phyloP scores from a whole-genome alignment of 1,140 invertebrate species.

The Polypedilum pembai region DNA sequence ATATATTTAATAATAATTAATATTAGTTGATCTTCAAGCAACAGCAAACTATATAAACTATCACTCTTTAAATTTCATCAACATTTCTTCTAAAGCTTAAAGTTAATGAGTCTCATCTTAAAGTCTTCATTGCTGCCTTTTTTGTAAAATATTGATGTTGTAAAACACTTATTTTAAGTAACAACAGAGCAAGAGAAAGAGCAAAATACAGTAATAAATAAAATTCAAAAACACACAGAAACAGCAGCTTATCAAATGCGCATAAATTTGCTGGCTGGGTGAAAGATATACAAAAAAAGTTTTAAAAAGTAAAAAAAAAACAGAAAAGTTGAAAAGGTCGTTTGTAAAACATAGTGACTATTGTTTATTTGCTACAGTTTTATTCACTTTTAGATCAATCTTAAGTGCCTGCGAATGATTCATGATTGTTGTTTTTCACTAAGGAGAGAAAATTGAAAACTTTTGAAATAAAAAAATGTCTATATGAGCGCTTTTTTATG shows the following conservation, averaged over 20 bases:
- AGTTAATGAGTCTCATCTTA: not conserved
- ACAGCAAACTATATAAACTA: no score
- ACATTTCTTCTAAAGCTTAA: not conserved
- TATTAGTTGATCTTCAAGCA: no score
- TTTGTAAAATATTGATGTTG: not conserved
- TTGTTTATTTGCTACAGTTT: constrained; percentile 7
- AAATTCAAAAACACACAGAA: not conserved
- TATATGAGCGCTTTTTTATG: no score
- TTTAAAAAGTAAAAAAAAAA: no score
- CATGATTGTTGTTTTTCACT: not conserved
- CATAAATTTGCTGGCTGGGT: constrained; percentile 16
- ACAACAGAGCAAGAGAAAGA: not conserved
- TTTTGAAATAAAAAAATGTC: no score
- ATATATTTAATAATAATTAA: no score
- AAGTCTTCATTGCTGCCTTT: not conserved
- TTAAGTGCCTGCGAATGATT: not conserved
- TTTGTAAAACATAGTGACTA: not conserved
- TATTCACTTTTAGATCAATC: constrained; percentile 13
- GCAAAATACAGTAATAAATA: not conserved
- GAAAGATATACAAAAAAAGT: not conserved
- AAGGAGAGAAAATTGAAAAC: no score
- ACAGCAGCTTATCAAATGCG: not conserved
- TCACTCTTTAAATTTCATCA: not conserved
- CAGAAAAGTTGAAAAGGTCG: not conserved
- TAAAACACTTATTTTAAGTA: not conserved